Conservation (phyloP, 1,140 invertebrate species). For the Drosophila grimshawi region DNA sequence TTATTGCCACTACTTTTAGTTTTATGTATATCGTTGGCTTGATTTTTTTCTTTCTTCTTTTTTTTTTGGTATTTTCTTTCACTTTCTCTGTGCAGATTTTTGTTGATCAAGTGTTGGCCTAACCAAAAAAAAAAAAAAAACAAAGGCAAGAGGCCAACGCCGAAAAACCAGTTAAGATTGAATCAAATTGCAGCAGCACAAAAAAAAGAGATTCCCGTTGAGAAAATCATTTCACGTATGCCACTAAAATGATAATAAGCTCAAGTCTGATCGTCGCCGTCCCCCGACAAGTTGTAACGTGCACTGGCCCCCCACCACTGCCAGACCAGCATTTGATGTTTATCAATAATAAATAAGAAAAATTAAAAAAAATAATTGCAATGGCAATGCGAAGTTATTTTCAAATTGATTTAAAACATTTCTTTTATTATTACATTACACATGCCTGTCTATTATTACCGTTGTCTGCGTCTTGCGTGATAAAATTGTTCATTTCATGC, state of each 20-base stretch:
- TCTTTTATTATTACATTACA: slow-evolving; percentile 36
- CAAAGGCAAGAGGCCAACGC: slow-evolving; percentile 40
- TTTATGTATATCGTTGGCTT: slow-evolving; percentile 38
- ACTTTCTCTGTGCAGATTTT: slow-evolving; percentile 81
- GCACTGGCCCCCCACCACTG: slow-evolving; percentile 16
- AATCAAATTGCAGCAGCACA: slow-evolving; percentile 69
- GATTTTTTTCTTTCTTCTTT: slow-evolving; percentile 24
- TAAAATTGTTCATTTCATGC: slow-evolving; percentile 27
- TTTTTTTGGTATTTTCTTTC: slow-evolving; percentile 70
- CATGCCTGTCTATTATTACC: slow-evolving; percentile 35
- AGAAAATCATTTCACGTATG: slow-evolving; percentile 62
- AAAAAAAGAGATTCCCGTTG: slow-evolving; percentile 45
- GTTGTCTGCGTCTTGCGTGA: slow-evolving; percentile 18
- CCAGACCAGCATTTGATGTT: slow-evolving; percentile 6
- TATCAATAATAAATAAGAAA: slow-evolving; percentile 33
- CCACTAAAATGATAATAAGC: slow-evolving; percentile 57
- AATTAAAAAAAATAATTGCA: slow-evolving; percentile 37
- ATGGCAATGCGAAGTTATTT: slow-evolving; percentile 24
- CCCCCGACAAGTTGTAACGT: slow-evolving; percentile 29
- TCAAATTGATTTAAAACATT: slow-evolving; percentile 66
- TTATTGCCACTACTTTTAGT: slow-evolving; percentile 66
- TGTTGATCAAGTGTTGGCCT: slow-evolving; percentile 72
- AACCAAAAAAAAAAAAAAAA: slow-evolving; percentile 41
- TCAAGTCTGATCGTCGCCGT: slow-evolving; percentile 14
- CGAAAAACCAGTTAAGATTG: slow-evolving; percentile 73